Evolutionary conservation across 1,140 invertebrate genomes (phyloP).

Genomic region (Oscheius sp.): DNA sequence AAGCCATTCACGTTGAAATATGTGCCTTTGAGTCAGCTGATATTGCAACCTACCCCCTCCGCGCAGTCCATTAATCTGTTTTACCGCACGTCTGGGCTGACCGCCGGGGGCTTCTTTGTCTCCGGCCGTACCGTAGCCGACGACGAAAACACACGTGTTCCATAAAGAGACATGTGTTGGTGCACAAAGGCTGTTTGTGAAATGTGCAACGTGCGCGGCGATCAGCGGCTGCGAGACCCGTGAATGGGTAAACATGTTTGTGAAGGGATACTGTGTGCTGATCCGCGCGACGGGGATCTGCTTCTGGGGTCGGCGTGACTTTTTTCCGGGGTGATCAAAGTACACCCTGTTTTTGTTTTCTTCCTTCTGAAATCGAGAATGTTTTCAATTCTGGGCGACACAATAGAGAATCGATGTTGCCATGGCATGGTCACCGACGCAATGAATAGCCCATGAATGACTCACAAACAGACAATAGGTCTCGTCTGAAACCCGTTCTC

Average conservation of each 20-base stretch:
- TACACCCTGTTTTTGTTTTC: too few relatives aligned
- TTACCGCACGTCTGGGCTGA: not conserved
- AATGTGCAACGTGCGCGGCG: not conserved
- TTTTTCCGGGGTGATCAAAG: too few relatives aligned
- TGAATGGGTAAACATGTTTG: slow-evolving; percentile 14
- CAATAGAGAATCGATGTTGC: too few relatives aligned
- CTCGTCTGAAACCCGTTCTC: too few relatives aligned
- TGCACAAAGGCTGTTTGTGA: slow-evolving; percentile 3
- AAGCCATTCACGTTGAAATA: not conserved
- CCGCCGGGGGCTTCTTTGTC: not conserved
- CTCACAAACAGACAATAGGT: too few relatives aligned
- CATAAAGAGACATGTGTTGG: slow-evolving; percentile 1
- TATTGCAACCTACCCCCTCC: not conserved
- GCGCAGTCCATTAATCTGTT: not conserved
- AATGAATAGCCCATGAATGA: too few relatives aligned
- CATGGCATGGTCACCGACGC: too few relatives aligned
- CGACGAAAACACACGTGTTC: not conserved
- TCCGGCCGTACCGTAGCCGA: not conserved
- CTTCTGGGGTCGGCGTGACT: too few relatives aligned
- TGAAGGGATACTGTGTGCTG: not conserved
- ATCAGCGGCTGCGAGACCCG: not conserved
- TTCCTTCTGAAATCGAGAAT: too few relatives aligned
- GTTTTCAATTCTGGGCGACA: too few relatives aligned
- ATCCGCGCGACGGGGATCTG: too few relatives aligned
- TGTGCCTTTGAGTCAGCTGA: slow-evolving; percentile 4